These are phyloP conservation scores for Bergia puertoricense DNA, from an alignment of 92 coral and sea anemone genomes.

Conservation along the genomic window DNA sequence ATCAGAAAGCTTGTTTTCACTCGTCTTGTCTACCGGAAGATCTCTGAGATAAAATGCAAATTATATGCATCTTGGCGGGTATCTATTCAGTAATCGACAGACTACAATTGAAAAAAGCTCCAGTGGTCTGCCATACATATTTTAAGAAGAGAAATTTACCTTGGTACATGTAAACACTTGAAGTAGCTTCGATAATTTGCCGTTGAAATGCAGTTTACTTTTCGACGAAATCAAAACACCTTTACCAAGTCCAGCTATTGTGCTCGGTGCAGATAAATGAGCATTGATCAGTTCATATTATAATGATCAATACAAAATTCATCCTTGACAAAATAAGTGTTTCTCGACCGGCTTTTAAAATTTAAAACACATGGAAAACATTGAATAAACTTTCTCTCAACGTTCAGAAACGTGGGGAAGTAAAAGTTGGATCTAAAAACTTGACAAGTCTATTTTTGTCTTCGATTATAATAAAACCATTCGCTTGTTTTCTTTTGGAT, in stretches of 20 bases:
- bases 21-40: background rate
- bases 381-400: background rate
- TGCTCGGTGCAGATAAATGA: conserved; percentile 6
- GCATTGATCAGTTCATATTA: background rate
- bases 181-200: background rate
- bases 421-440: background rate
- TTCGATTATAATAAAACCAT: background rate
- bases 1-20: background rate
- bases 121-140: background rate
- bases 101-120: background rate
- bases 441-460: background rate
- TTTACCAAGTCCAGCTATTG: background rate
- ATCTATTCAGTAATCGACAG: background rate
- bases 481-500: background rate
- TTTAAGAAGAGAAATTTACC: background rate
- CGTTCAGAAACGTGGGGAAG: background rate
- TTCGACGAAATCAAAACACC: background rate
- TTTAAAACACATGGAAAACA: background rate
- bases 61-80: background rate
- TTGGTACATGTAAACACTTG: conserved; percentile 4
- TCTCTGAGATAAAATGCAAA: background rate
- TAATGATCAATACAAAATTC: background rate
- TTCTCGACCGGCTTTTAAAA: background rate
- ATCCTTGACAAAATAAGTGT: background rate
- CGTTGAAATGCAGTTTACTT: background rate